Conservation (phyloP, 2,888 invertebrate genomes). For the Pharmacophagus antenor region DNA sequence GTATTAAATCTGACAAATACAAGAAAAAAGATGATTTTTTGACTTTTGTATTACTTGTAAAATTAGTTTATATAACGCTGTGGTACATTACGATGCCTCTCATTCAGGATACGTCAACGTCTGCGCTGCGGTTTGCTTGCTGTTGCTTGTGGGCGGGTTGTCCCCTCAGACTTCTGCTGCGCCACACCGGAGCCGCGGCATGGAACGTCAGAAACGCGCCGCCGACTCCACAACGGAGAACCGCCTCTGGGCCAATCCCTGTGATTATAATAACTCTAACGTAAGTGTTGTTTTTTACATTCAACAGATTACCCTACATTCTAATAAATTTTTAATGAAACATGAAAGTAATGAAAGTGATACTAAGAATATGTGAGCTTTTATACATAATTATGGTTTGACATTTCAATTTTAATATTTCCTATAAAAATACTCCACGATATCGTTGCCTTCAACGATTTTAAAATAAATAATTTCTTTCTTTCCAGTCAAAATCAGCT, state of each 20-base stretch:
- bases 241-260: slow-evolving; percentile 66
- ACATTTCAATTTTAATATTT: too few species aligned
- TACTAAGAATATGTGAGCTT: not conserved
- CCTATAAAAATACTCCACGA: too few species aligned
- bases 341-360: too few species aligned
- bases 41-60: too few species aligned
- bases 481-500: slow-evolving; percentile 56
- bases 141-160: slow-evolving; percentile 65
- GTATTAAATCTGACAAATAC: too few species aligned
- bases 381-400: too few species aligned
- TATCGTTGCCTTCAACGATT: too few species aligned
- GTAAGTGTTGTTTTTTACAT: slow-evolving; percentile 37
- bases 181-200: slow-evolving; percentile 54
- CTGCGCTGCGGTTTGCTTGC: slow-evolving; percentile 70
- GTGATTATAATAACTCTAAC: slow-evolving; percentile 51
- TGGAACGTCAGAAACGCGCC: slow-evolving; percentile 56
- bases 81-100: slow-evolving; percentile 8
- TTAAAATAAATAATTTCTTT: slow-evolving; percentile 33
- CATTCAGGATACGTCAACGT: slow-evolving; percentile 74
- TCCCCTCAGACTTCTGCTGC: slow-evolving; percentile 67
- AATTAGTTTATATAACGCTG: too few species aligned
- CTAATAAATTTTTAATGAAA: too few species aligned
- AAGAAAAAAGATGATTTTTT: too few species aligned
- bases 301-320: not conserved
- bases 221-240: slow-evolving; percentile 47